phyloP scores from a whole-genome alignment of 2,797 vertebrate genomes.

The Carcharodon carcharias region DNA sequence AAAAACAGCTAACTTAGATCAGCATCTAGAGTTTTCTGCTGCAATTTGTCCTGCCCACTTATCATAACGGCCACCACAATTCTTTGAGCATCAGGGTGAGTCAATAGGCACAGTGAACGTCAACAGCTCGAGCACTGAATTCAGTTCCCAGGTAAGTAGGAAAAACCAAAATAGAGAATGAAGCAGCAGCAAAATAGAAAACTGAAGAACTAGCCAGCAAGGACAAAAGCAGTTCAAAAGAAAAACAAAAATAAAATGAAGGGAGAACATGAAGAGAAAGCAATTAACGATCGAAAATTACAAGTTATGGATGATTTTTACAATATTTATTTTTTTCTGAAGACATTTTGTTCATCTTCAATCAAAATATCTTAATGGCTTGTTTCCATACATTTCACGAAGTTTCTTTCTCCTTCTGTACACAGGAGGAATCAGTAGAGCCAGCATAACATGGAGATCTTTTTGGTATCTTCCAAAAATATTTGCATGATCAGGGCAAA shows the following conservation, averaged over 20 bases:
- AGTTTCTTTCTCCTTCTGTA: neutral
- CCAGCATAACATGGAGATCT: neutral
- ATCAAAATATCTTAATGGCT: constrained; percentile 23
- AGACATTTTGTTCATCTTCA: neutral
- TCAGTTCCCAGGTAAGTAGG: neutral
- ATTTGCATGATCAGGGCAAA: neutral
- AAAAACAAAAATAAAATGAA: neutral
- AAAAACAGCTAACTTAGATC: neutral
- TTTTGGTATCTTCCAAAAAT: neutral
- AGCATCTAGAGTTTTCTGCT: neutral
- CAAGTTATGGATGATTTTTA: neutral
- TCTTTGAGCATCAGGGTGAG: neutral
- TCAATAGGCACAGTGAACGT: neutral
- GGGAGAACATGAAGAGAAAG: neutral
- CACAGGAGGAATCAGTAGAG: neutral
- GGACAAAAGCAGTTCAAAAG: neutral
- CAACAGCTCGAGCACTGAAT: neutral
- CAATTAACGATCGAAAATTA: neutral
- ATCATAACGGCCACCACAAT: neutral
- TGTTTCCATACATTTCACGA: constrained; percentile 9
- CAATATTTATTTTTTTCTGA: neutral
- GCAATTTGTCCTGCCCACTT: neutral
- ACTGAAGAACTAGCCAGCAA: neutral
- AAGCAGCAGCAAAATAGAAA: neutral
- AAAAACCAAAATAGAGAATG: neutral